These are phyloP conservation scores for Hemichromis elongatus DNA, from an alignment of 2,113 vertebrate genomes.

Conservation along the genomic window DNA sequence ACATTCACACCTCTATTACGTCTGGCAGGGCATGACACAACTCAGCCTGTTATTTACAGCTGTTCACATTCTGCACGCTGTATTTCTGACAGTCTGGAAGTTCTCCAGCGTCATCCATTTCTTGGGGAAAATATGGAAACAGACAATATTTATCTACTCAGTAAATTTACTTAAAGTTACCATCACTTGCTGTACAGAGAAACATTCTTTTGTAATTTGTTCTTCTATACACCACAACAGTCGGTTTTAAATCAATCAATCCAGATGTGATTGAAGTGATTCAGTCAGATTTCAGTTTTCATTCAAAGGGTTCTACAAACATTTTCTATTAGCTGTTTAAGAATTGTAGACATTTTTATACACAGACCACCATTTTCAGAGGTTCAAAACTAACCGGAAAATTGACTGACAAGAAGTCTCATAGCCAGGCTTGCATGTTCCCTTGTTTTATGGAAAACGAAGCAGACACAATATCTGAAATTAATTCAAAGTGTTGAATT, in stretches of 20 bases:
- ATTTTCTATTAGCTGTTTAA: not conserved
- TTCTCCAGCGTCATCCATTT: not conserved
- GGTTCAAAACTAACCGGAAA: not conserved
- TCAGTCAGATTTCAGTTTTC: not conserved
- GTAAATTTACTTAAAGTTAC: not conserved
- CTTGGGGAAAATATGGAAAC: not conserved
- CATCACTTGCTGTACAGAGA: not conserved
- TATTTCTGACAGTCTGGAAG: slow-evolving; percentile 24
- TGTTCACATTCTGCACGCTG: slow-evolving; percentile 1
- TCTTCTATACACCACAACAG: not conserved
- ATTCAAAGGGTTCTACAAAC: not conserved
- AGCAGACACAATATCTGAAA: too few relatives aligned
- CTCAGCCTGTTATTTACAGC: slow-evolving; percentile 35
- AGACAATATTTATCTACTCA: not conserved
- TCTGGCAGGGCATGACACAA: slow-evolving; percentile 27
- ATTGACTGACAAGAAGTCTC: too few relatives aligned
- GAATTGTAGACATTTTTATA: not conserved
- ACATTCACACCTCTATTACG: slow-evolving; percentile 40
- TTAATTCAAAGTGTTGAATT: too few relatives aligned
- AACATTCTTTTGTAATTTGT: not conserved
- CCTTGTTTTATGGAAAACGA: too few relatives aligned
- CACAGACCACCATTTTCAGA: not conserved
- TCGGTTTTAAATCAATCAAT: not conserved
- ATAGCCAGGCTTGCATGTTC: too few relatives aligned
- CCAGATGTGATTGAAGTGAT: not conserved